Conservation (phyloP, 2,797 vertebrate species). For the Falco novaeseelandiae region DNA sequence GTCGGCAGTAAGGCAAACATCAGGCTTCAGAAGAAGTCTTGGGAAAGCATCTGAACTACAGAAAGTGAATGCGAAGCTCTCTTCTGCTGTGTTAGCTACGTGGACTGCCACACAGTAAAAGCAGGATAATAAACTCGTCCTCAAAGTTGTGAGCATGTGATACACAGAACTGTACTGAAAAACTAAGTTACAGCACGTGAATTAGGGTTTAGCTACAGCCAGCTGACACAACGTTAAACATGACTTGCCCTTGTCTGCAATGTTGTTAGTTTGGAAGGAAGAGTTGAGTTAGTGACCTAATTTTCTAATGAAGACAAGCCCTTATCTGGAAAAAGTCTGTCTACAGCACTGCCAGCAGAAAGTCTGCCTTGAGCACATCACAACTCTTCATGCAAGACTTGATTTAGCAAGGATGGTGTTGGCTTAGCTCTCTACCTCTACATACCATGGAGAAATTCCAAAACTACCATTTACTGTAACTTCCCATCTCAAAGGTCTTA, state of each 20-base stretch:
- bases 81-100: neutral
- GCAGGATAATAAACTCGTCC: neutral
- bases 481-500: neutral
- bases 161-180: neutral
- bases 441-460: conserved; percentile 34
- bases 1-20: neutral
- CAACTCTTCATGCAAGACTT: conserved; percentile 28
- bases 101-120: fast-evolving
- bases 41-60: neutral
- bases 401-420: neutral
- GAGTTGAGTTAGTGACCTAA: conserved; percentile 15
- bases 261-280: neutral
- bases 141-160: neutral
- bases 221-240: neutral
- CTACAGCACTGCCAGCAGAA: conserved; percentile 16
- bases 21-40: neutral
- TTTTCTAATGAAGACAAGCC: conserved; percentile 47
- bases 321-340: conserved; percentile 49
- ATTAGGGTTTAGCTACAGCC: neutral
- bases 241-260: neutral
- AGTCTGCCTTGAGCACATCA: conserved; percentile 34
- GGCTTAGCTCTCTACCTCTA: neutral
- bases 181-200: neutral
- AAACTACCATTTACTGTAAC: conserved; percentile 34
- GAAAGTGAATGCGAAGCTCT: neutral